A percentile compares a stretch with the other conserved stretches of the same genome.
Conservation (phyloP, 2,797 vertebrate genomes). For the Buceros bicornis region DNA sequence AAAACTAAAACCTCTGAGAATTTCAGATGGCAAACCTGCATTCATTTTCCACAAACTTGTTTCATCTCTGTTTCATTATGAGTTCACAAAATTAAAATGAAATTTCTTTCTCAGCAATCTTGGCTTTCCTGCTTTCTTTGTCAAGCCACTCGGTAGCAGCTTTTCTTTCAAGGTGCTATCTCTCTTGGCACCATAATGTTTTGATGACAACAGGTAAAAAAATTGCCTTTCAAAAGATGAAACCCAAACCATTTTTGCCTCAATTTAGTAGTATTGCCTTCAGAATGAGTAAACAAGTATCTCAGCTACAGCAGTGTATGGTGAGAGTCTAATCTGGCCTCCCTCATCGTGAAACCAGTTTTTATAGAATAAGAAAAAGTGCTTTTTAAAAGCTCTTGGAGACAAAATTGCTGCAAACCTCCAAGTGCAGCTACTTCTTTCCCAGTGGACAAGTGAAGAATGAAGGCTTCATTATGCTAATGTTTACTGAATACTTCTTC, state of each 20-base stretch:
- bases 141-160: neutral
- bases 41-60: neutral
- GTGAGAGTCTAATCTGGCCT: neutral
- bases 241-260: slow-evolving; percentile 1
- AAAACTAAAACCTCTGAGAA: neutral
- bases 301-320: neutral
- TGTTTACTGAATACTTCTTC: neutral
- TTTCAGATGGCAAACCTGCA: neutral
- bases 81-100: neutral
- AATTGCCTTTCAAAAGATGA: neutral
- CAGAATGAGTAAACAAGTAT: slow-evolving; percentile 1
- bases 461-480: neutral
- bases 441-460: neutral
- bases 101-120: neutral
- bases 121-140: neutral
- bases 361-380: neutral
- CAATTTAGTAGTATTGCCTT: neutral
- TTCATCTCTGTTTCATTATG: neutral
- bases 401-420: neutral
- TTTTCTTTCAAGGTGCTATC: neutral
- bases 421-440: neutral
- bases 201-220: neutral
- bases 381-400: neutral
- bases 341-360: neutral
- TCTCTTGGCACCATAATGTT: neutral